These are phyloP conservation scores for Coelopa pilipes DNA, from an alignment of 2,888 invertebrate species.

Conservation along the genomic window DNA sequence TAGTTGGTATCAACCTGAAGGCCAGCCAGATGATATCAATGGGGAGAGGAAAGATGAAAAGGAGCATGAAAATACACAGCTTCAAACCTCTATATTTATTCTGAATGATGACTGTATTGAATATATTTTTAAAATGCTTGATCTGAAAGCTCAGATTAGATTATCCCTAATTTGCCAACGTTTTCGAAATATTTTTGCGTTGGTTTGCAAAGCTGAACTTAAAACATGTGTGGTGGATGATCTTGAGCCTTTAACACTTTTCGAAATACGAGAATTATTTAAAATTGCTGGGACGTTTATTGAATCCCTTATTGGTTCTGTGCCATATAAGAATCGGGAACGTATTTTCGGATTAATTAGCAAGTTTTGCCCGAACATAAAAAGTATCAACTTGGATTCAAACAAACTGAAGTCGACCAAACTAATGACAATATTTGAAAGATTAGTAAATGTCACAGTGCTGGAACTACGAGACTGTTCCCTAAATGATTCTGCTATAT, in stretches of 20 bases:
- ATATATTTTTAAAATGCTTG: constrained; percentile 35
- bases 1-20: constrained; percentile 42
- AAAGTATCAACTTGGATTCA: constrained; percentile 21
- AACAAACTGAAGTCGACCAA: constrained; percentile 27
- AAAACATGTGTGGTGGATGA: constrained; percentile 27
- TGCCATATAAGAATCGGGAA: constrained; percentile 38
- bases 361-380: constrained; percentile 34
- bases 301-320: constrained; percentile 25
- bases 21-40: background rate
- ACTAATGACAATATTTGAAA: constrained; percentile 25
- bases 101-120: constrained; percentile 44
- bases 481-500: constrained; percentile 27
- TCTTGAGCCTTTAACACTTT: constrained; percentile 36
- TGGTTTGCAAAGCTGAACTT: constrained; percentile 33
- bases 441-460: constrained; percentile 6
- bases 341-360: constrained; percentile 39
- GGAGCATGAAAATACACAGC: too few species aligned
- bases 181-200: constrained; percentile 35
- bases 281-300: constrained; percentile 37
- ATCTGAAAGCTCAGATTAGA: constrained; percentile 36
- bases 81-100: constrained; percentile 3
- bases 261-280: constrained; percentile 41
- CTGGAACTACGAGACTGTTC: constrained; percentile 34
- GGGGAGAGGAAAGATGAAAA: too few species aligned
- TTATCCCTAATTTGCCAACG: constrained; percentile 37